Evolutionary conservation across 1,140 invertebrate species (phyloP).

Genomic region (Druon quercuslanigerum): DNA sequence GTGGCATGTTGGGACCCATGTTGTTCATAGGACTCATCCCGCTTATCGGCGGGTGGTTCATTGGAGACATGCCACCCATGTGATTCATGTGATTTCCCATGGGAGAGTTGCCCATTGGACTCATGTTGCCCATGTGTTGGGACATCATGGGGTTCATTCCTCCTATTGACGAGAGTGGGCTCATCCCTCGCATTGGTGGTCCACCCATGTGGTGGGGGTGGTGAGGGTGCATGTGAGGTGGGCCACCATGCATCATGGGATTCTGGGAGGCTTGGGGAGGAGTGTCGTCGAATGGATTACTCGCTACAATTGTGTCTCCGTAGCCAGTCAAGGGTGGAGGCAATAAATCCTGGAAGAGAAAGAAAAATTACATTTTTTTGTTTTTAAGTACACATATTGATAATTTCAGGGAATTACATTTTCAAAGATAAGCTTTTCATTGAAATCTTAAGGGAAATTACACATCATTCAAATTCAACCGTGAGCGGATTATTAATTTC

Average conservation of each 20-base stretch:
- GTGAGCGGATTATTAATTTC: too few species aligned
- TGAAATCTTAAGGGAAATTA: too few species aligned
- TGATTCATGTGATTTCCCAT: constrained; percentile 80
- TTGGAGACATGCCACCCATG: constrained; percentile 76
- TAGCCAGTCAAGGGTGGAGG: constrained; percentile 90
- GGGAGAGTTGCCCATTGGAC: constrained; percentile 70
- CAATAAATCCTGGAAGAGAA: constrained; percentile 81
- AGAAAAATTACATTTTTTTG: constrained; percentile 36
- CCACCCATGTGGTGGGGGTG: constrained; percentile 81
- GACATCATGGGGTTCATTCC: constrained; percentile 83
- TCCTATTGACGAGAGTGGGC: constrained; percentile 78
- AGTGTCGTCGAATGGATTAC: constrained; percentile 96
- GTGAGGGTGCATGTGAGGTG: constrained; percentile 74
- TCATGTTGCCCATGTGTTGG: constrained; percentile 73
- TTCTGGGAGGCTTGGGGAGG: constrained; percentile 78
- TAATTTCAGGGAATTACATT: too few species aligned
- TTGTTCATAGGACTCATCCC: constrained; percentile 82
- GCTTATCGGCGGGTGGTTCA: constrained; percentile 80
- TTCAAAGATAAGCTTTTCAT: too few species aligned
- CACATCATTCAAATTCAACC: too few species aligned
- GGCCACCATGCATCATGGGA: constrained; percentile 80
- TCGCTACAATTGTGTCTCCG: constrained; percentile 94
- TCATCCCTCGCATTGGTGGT: constrained; percentile 77
- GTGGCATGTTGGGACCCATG: constrained; percentile 78
- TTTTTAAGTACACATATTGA: too few species aligned